Base-by-base conservation (phyloP, 2,888 invertebrate genomes). In the Trichogramma dendrolimi region DNA sequence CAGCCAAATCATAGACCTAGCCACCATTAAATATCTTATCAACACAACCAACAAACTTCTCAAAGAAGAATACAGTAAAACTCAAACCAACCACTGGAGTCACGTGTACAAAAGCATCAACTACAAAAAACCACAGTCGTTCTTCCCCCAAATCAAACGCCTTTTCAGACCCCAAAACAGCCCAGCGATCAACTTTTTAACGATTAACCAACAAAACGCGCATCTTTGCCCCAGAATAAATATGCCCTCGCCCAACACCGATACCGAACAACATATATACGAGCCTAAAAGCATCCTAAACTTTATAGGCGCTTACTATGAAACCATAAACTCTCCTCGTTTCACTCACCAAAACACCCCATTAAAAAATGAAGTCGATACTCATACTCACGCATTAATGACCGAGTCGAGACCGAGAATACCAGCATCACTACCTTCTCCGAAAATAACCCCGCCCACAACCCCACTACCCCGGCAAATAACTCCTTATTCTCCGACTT, bases 321-420 rank as follows among this genome's bases (percentile, higher is more conserved):
- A 61, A 60, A 52, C 38, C 5, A 60, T 64, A 0, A 66, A 66
- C 47, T 62, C 64, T 1, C 63, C 65, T 4, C 52, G 63, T 50
- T 58, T 55, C 11, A 39, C 49, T 0, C 63, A 63, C 11, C 6
- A 38, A 11, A 48, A 51, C 11, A 43, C 49, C 8, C 14, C 2
- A 4, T 10, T 49, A 1, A 57, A 57, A 57, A 42, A 4, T 39
- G 10, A 42, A 41, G 14, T 57, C n/a, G 14, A 51, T 58, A n/a
- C 10, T 7, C n/a, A 41, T 52, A 53, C 38, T 8, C 42, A 8
- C 52, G 49, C 7, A 53, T 39, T 48, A 5, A 53, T 57, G 11
- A 8, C 5, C 14, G 4, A 5, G 0, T 56, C 1, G n/a, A 6
- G 44, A 7, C 6, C 0, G 42, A 61, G 5, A 58, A 41, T 11